Evolutionary conservation across 2,888 invertebrate genomes (phyloP).

Genomic region (Torymus tubicola): DNA sequence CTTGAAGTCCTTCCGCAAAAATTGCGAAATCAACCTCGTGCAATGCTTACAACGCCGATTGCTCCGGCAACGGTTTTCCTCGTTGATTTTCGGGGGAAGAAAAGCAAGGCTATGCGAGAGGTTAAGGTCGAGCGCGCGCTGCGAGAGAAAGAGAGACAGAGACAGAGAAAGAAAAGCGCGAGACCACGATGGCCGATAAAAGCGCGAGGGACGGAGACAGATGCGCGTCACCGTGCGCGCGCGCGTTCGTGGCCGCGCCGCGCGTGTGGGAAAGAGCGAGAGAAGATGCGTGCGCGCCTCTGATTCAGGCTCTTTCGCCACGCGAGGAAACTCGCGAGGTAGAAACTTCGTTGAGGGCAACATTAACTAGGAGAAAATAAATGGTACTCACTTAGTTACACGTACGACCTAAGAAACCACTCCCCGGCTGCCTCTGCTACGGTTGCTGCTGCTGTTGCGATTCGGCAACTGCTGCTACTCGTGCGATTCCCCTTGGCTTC

Average conservation of each 20-base stretch:
- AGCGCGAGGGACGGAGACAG: background rate
- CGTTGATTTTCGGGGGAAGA: background rate
- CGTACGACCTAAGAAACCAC: conserved; percentile 48
- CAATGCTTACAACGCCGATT: no score
- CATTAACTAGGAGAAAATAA: background rate
- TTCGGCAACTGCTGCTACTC: background rate
- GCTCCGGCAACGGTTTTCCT: no score
- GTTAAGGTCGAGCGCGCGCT: conserved; percentile 34
- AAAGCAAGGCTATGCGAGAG: conserved; percentile 4
- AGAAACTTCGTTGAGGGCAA: background rate
- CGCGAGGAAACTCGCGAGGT: background rate
- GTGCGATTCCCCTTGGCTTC: background rate
- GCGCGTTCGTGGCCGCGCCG: background rate
- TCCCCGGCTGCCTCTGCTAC: background rate
- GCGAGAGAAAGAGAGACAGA: background rate
- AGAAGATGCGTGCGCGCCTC: background rate
- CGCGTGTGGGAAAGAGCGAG: background rate
- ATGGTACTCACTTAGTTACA: conserved; percentile 51
- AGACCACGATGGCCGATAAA: conserved; percentile 51
- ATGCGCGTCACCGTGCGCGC: background rate
- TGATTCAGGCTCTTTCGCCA: no score
- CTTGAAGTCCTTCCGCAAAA: no score
- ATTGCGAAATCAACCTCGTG: no score
- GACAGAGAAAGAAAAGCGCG: conserved; percentile 11
- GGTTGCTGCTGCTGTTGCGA: background rate